phyloP scores from a whole-genome alignment of 1,140 invertebrate species.

The Lordiphosa stackelbergi region DNA sequence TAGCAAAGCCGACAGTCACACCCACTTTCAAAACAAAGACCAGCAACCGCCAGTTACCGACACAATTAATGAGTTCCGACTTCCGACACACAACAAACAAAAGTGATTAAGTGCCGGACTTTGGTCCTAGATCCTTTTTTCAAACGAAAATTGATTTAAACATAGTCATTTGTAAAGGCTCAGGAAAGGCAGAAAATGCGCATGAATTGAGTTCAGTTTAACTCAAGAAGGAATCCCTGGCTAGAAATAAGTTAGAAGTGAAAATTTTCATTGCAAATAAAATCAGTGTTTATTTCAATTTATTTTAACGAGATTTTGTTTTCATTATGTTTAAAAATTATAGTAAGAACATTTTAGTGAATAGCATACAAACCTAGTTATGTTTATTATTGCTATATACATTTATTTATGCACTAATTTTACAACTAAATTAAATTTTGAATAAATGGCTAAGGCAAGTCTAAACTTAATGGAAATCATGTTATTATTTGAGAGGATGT shows the following conservation, averaged over 20 bases:
- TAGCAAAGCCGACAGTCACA: conserved; percentile 40
- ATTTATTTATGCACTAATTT: conserved; percentile 18
- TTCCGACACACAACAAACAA: conserved; percentile 54
- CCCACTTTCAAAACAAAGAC: conserved; percentile 36
- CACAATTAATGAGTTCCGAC: conserved; percentile 72
- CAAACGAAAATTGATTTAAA: conserved; percentile 58
- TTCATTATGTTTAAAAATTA: conserved; percentile 4
- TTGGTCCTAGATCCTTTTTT: conserved; percentile 36
- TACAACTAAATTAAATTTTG: conserved; percentile 21
- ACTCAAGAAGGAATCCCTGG: too few relatives aligned
- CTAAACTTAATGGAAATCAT: conserved; percentile 23
- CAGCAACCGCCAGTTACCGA: conserved; percentile 49
- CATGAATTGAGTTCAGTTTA: too few relatives aligned
- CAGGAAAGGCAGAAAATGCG: conserved; percentile 2
- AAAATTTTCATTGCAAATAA: conserved; percentile 22
- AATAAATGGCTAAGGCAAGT: conserved; percentile 36
- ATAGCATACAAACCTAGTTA: conserved; percentile 41
- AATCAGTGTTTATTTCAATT: conserved; percentile 52
- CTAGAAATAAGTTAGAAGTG: conserved; percentile 3
- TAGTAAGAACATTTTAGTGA: conserved; percentile 27
- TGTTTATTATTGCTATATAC: conserved; percentile 47
- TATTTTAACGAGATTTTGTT: conserved; percentile 25
- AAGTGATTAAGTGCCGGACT: conserved; percentile 61
- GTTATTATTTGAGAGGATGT: not conserved
- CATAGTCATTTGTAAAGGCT: conserved; percentile 50